Evolutionary conservation across 2,113 vertebrate genomes (phyloP), one percentile per base, ranked within the genome.

Genomic region (Chinchilla lanigera): DNA sequence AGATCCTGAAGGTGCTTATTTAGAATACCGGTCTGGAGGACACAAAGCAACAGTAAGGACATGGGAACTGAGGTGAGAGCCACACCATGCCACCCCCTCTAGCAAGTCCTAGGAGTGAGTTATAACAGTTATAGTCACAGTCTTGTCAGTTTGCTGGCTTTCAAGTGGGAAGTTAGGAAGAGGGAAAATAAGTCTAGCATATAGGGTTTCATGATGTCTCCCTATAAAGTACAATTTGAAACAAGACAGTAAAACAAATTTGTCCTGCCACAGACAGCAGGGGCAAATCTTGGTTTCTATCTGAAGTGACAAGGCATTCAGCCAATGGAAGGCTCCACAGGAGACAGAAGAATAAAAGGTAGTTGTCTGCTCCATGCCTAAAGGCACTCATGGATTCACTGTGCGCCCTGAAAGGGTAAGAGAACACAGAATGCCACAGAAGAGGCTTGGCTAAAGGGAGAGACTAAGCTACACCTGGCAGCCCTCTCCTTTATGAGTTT

Each of bases 1-100:
- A 99, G 99, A 98, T 99, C 99, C 98, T 99, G 99, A 98, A 99
- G 99, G 97, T 99, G 99, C 98, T 99, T 99, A 98, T 99, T 99
- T 98, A 99, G 98, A 98, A 99, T 99, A 97, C 99, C 99, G 77
- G 99, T 99, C 99, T 99, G 85, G 94, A 94, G n/a, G 47, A 98
- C 82, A 97, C 28, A 91, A 98, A 67, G 16, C 96, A 97, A 93
- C 52, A 69, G 84, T 90, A 50, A 94, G 10, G 52, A 60, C 63
- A 24, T 12, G 87, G 58, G 41, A 35, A 97, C 28, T 93, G 50
- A 94, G 17, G 35, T 86, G 83, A 88, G 95, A 90, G 56, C 26
- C 73, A 56, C 16, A 78, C 11, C 38, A 69, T 14, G 19, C 28
- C n/a, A 44, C 33, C 60, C 44, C 8, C 84, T 92, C 75, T 93